Evolutionary conservation across 2,888 invertebrate genomes (phyloP).

Genomic region (Hirtodrosophila cameraria): DNA sequence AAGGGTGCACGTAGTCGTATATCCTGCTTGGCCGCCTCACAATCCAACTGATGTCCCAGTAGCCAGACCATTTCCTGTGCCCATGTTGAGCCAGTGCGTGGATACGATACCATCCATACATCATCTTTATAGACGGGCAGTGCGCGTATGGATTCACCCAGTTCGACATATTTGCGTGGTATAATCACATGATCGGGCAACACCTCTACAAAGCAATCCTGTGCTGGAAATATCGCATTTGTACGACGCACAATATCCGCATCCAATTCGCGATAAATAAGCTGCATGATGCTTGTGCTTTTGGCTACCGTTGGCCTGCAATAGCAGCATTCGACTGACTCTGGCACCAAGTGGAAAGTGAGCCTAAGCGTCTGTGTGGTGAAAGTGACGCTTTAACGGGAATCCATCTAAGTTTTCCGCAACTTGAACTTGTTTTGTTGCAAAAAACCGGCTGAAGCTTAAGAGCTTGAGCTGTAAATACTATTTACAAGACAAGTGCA

Average conservation of each 20-base stretch:
- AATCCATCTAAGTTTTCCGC: conserved; percentile 41
- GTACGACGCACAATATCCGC: conserved; percentile 86
- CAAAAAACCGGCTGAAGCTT: conserved; percentile 30
- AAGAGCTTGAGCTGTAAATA: conserved; percentile 31
- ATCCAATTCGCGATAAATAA: conserved; percentile 86
- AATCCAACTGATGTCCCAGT: conserved; percentile 92
- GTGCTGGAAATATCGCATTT: conserved; percentile 88
- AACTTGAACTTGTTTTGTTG: conserved; percentile 46
- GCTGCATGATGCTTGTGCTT: conserved; percentile 59
- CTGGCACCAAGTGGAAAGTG: conserved; percentile 34
- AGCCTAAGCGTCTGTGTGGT: conserved; percentile 54
- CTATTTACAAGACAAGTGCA: conserved; percentile 11
- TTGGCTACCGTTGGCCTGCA: conserved; percentile 20
- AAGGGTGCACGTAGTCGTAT: conserved; percentile 87
- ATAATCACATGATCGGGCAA: conserved; percentile 89
- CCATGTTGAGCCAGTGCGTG: conserved; percentile 97
- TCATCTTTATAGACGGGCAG: conserved; percentile 90
- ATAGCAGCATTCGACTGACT: conserved; percentile 40
- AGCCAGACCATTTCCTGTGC: conserved; percentile 97
- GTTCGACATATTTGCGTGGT: conserved; percentile 88
- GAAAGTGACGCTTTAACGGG: conserved; percentile 69
- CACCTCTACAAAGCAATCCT: conserved; percentile 89
- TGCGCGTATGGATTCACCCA: conserved; percentile 89
- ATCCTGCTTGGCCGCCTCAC: conserved; percentile 89
- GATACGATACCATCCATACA: conserved; percentile 94